Base-by-base conservation (phyloP, 2,888 invertebrate genomes). In the Drosophila longiperda region DNA sequence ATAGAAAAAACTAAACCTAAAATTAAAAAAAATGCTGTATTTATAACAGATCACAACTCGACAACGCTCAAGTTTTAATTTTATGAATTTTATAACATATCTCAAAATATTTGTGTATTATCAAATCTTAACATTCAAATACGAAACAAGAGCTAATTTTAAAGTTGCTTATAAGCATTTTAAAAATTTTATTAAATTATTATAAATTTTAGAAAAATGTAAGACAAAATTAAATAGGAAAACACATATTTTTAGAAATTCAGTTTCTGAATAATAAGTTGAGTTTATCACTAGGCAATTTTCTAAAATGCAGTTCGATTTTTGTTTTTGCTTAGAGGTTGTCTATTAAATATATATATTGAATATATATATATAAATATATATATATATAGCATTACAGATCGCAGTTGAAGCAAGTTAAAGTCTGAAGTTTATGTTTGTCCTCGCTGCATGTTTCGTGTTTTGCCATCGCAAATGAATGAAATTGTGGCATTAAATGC, bases 401-500 rank as follows among this genome's bases (percentile, higher is more conserved):
- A 50, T 42, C 32, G 1, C 40, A 20, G 6, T 2, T 12, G 36
- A 11, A 12, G 15, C 6, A 12, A 32, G 65, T 73, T 60, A 57
- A 73, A 38, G 52, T 17, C 29, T 3, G 49, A 17, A 74, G 49
- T 61, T 65, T 62, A 70, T 64, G 33, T 1, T 7, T 33, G 17
- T 29, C 38, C 17, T 6, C 26, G 4, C 2, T 33, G 34, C 32
- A 33, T 52, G 50, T 49, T 71, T 60, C 23, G 53, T 40, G 26
- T 49, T 55, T 69, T 55, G 40, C 11, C 45, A 38, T 38, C 52
- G 50, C 64, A 80, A 76, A 80, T 67, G 62, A 73, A 59, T 62
- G 66, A 48, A 23, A 53, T 49, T 69, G 29, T 38, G 23, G 61
- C 88, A 89, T 86, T 80, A 86, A 84, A 71, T 82, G 71, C 74